Evolutionary conservation across 2,797 vertebrate genomes (phyloP).

Genomic region (Hozukius guyotensis): DNA sequence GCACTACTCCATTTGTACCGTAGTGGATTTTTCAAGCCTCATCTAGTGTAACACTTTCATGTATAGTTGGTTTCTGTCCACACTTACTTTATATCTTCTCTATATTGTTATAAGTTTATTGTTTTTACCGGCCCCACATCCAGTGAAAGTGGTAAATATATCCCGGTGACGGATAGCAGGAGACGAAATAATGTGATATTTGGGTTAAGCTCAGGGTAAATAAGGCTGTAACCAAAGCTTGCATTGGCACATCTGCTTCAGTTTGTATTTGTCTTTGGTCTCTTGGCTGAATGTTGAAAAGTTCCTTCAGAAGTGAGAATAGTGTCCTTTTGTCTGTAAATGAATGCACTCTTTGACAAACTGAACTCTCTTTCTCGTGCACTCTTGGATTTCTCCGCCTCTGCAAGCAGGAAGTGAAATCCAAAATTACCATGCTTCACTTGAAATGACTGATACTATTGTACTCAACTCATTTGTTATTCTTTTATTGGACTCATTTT

Average conservation of each 20-base stretch:
- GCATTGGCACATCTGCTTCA: neutral
- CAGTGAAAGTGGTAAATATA: neutral
- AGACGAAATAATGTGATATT: neutral
- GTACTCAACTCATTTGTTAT: neutral
- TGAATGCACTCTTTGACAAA: conserved; percentile 62
- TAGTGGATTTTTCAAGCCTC: neutral
- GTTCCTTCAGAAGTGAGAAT: conserved; percentile 25
- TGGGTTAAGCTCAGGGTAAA: neutral
- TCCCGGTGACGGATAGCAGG: neutral
- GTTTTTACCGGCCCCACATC: neutral
- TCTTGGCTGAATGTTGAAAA: conserved; percentile 17
- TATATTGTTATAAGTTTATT: neutral
- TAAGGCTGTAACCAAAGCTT: neutral
- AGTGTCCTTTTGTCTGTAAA: conserved; percentile 53
- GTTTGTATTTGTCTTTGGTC: conserved; percentile 9
- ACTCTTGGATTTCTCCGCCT: conserved; percentile 6
- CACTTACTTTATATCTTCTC: neutral
- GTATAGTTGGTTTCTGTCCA: neutral
- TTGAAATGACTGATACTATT: conserved; percentile 25
- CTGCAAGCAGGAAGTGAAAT: conserved; percentile 23
- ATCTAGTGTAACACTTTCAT: neutral
- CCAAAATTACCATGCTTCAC: neutral
- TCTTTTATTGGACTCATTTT: neutral
- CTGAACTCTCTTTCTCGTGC: neutral
- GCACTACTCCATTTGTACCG: neutral